Base-by-base conservation (phyloP, 2,113 vertebrate species). In the Callospermophilus lateralis region DNA sequence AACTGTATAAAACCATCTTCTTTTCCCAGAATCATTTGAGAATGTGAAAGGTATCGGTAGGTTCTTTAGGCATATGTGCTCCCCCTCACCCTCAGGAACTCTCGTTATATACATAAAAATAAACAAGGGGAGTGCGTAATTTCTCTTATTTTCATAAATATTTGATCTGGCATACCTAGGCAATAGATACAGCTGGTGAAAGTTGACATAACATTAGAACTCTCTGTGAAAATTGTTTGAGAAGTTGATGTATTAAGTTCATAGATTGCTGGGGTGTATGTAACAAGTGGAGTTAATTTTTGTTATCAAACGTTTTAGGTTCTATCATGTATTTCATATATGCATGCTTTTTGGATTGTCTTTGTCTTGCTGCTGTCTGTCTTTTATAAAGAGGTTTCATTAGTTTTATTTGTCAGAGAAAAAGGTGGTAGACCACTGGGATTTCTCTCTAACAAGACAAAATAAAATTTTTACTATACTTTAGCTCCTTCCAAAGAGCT, bases 121-220 rank as follows among this genome's bases (percentile, higher is more conserved):
- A 97, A 72, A 89, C 1, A 87, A 73, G 13, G n/a, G 4, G 45
- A 80, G 22, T 84, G n/a, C 85, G 76, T 93, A 24, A 84, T 74
- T 89, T 76, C 61, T 94, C 70, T 79, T 74, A 65, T 68, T 94
- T 95, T 84, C 53, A 72, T 76, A 95, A 96, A 93, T 91, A 85
- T 94, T 89, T 91, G 79, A 89, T 68, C 81, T 94, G 81, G 37
- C 19, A 76, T 83, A 45, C 39, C 32, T 37, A 92, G 76, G 48
- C 78, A 93, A 90, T 1, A 77, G 30, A 74, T 90, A 48, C 48
- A 11, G 8, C 24, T 85, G 30, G 55, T 84, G 24, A 79, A 91
- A 86, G 68, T 13, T 67, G 32, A 74, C 78, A 32, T 34, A 90
- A 83, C 5, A 19, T 74, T 91, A 61, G 1, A 93, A 48, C 19